Evolutionary conservation across 2,113 vertebrate genomes (phyloP).

Genomic region (Zosterops borbonicus): DNA sequence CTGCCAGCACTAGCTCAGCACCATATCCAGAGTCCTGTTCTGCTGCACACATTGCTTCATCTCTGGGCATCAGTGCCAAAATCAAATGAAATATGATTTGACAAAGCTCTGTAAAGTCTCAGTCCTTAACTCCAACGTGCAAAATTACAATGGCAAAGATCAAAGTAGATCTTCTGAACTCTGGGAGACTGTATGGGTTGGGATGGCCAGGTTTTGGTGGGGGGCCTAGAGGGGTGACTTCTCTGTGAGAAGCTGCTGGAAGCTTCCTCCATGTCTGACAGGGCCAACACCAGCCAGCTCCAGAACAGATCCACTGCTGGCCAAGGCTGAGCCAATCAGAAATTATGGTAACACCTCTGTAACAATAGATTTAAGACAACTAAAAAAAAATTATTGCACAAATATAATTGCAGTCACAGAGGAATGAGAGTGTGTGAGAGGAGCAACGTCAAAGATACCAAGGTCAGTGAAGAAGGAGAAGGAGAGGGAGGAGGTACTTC

Average conservation of each 20-base stretch:
- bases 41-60: neutral
- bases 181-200: neutral
- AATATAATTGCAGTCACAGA: neutral
- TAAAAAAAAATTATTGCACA: neutral
- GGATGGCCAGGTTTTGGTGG: neutral
- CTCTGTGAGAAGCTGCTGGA: neutral
- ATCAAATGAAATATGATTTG: neutral
- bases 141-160: neutral
- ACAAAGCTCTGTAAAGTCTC: neutral
- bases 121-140: neutral
- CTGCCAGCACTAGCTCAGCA: constrained; percentile 4
- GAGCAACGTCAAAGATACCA: neutral
- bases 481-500: neutral
- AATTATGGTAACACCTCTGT: neutral
- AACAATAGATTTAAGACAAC: neutral
- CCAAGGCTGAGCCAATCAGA: neutral
- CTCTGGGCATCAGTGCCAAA: neutral
- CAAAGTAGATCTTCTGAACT: neutral
- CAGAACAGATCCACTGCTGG: neutral
- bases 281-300: neutral
- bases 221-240: neutral
- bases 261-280: neutral
- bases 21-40: neutral
- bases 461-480: neutral
- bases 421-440: neutral